Conservation (phyloP, 2,113 vertebrate species). For the Callorhinus ursinus region DNA sequence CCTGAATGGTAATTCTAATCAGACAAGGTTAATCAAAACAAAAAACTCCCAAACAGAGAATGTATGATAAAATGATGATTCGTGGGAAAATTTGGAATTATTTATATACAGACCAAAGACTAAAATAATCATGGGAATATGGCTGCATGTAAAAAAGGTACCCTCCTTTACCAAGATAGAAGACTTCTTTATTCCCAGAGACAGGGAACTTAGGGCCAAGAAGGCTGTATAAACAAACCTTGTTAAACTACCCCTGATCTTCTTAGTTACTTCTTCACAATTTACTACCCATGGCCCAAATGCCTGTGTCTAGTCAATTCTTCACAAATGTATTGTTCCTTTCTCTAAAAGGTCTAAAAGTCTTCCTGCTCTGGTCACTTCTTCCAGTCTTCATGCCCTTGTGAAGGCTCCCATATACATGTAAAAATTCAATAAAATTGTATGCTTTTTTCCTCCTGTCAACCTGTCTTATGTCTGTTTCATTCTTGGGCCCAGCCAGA, state of each 20-base stretch:
- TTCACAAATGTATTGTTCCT: not conserved
- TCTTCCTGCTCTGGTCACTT: not conserved
- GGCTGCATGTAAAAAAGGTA: not conserved
- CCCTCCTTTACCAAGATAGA: not conserved
- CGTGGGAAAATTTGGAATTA: slow-evolving; percentile 12
- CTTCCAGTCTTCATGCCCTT: not conserved
- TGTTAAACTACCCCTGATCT: not conserved
- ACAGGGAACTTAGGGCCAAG: not conserved
- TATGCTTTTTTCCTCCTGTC: not conserved
- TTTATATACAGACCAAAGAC: not conserved
- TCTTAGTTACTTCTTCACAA: not conserved
- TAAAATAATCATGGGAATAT: not conserved
- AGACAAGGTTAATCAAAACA: not conserved
- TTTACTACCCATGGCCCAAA: not conserved
- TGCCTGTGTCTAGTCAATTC: not conserved
- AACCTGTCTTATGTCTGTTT: not conserved
- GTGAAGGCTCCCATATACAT: not conserved
- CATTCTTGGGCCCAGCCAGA: not conserved
- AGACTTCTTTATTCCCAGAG: not conserved
- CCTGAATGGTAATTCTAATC: not conserved
- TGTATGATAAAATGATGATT: not conserved
- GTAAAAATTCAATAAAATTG: not conserved
- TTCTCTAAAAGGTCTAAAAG: slow-evolving; percentile 26
- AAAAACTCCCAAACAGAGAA: not conserved
- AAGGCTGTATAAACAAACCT: not conserved